Evolutionary conservation across 2,113 vertebrate species (phyloP).

Genomic region (Trematomus loennbergii): DNA sequence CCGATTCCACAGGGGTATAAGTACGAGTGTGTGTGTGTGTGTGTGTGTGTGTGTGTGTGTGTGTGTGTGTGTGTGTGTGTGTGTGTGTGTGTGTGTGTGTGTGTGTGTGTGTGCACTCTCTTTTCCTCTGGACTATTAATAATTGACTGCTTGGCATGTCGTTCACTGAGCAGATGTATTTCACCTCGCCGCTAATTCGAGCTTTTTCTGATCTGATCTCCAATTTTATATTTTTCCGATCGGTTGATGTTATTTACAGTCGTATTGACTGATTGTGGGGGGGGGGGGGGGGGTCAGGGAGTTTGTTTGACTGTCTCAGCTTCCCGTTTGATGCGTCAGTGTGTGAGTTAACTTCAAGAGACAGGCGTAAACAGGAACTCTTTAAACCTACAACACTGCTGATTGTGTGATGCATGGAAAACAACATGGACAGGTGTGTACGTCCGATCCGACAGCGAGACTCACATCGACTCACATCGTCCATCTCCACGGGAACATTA

Average conservation of each 20-base stretch:
- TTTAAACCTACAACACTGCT: conserved; percentile 52
- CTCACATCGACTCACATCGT: conserved; percentile 38
- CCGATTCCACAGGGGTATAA: conserved; percentile 64
- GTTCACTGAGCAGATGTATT: conserved; percentile 54
- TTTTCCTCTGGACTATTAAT: conserved; percentile 71
- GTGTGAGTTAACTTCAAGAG: conserved; percentile 55
- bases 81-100: conserved; percentile 6
- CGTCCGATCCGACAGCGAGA: conserved; percentile 51
- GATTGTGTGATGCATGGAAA: conserved; percentile 67
- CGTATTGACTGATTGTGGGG: neutral
- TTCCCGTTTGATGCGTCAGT: conserved; percentile 50
- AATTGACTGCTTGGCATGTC: conserved; percentile 69
- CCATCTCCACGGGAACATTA: conserved; percentile 39
- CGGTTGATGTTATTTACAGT: conserved; percentile 75
- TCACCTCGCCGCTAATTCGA: conserved; percentile 68
- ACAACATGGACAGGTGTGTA: conserved; percentile 55
- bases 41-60: conserved; percentile 7
- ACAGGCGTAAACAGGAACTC: conserved; percentile 62
- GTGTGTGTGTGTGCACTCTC: conserved; percentile 1
- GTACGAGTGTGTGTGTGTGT: conserved; percentile 7
- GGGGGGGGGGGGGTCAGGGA: conserved; percentile 43
- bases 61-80: conserved; percentile 11
- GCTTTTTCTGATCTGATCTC: conserved; percentile 61
- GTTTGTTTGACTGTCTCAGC: conserved; percentile 50
- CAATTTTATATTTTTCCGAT: conserved; percentile 19